Evolutionary conservation across 1,140 invertebrate species (phyloP).

Genomic region (Neodiprion pinetum): DNA sequence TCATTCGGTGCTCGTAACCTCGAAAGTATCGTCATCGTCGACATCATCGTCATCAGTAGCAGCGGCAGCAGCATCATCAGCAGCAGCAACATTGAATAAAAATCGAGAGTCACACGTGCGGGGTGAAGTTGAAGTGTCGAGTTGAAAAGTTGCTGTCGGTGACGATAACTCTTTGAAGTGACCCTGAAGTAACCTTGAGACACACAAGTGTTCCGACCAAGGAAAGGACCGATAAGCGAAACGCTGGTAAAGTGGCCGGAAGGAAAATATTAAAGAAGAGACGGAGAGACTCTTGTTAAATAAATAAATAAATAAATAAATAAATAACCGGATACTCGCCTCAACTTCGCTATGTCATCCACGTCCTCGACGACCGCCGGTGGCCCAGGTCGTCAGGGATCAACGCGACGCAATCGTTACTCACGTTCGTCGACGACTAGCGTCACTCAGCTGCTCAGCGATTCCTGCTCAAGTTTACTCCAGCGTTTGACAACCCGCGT

Average conservation of each 20-base stretch:
- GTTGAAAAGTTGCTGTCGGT: no score
- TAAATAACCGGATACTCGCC: neutral
- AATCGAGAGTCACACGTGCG: neutral
- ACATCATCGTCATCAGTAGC: no score
- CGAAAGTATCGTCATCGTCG: no score
- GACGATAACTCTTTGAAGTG: neutral
- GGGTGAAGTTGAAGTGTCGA: neutral
- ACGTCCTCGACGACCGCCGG: slow-evolving; percentile 47
- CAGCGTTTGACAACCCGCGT: slow-evolving; percentile 76
- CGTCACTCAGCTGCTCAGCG: slow-evolving; percentile 82
- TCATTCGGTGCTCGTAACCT: no score
- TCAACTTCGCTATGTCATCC: slow-evolving; percentile 30
- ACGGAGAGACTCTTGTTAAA: no score
- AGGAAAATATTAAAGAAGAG: no score
- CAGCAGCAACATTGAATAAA: neutral
- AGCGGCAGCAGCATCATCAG: no score
- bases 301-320: no score
- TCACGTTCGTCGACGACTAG: slow-evolving; percentile 78
- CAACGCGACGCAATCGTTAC: slow-evolving; percentile 65
- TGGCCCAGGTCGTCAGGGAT: slow-evolving; percentile 50
- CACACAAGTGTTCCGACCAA: no score
- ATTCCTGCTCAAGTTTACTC: slow-evolving; percentile 83
- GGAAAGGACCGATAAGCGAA: no score
- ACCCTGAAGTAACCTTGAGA: neutral
- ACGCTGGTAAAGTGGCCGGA: no score